Conservation (phyloP, 2,888 invertebrate genomes). For the Apamea anceps region DNA sequence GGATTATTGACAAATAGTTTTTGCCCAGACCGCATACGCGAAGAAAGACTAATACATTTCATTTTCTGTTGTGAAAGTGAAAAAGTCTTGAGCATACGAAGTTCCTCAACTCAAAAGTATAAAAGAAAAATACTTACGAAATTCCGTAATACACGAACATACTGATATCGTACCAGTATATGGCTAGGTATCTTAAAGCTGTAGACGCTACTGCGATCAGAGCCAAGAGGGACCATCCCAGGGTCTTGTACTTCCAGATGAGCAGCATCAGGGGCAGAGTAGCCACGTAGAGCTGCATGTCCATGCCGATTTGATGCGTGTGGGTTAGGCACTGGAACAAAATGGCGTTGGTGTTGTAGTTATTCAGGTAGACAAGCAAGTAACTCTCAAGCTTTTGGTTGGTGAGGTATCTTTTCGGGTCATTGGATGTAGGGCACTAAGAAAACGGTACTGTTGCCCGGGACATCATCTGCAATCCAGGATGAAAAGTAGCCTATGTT, state of each 20-base stretch:
- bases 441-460: neutral
- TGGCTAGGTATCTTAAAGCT: constrained; percentile 83
- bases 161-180: constrained; percentile 87
- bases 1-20: neutral
- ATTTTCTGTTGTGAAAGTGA: neutral
- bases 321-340: constrained; percentile 89
- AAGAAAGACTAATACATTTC: neutral
- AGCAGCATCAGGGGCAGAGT: constrained; percentile 86
- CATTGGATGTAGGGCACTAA: neutral
- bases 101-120: neutral
- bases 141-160: constrained; percentile 90
- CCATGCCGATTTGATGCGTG: constrained; percentile 90
- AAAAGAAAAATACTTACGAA: constrained; percentile 84
- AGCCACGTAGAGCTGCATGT: constrained; percentile 90
- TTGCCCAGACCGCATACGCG: no score
- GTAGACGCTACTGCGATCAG: constrained; percentile 85
- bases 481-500: no score
- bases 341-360: neutral
- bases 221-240: constrained; percentile 82
- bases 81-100: neutral
- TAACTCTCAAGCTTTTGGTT: neutral
- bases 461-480: neutral
- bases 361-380: no score
- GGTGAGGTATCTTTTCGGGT: neutral
- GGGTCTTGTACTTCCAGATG: constrained; percentile 82